Base-by-base conservation (phyloP, 2,797 vertebrate species). In the Schizothorax lantsangensis region DNA sequence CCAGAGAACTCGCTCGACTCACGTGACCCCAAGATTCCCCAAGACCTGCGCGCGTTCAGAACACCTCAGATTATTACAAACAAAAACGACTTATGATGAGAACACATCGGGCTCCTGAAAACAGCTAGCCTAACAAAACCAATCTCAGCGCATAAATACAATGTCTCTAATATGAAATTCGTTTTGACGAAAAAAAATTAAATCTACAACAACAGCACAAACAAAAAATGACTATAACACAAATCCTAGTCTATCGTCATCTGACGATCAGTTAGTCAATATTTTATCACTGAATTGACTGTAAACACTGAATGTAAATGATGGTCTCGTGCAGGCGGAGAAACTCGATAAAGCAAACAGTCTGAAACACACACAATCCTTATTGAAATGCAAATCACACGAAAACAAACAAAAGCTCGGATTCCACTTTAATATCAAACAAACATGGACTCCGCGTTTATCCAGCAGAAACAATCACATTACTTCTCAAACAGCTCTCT, bases 21-120 rank as follows among this genome's bases (percentile, higher is more conserved):
- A 97, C 95, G 49, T 97, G 97, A 74, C 98, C 98, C 98, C 98
- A 99, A 1, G 98, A 98, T 94, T 98, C 98, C 54, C 98, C 98
- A 0, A 99, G 96, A 88, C 98, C 98, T 99, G 93, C 84, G 0
- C 30, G 15, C 38, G 17, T 4, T 54, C 30, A 54, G 26, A 45
- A 79, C 21, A 40, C 54, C 23, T 3, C 36, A 15, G 54, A 0
- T 40, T 26, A 79, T 78, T 15, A 74, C 7, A 17, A 4, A n/a
- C 1, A 26, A 8, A 15, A n/a, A 19, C 17, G 15, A 17, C 12
- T 52, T 52, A 68, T 4, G 30, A 68, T 0, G 8, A 19, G 15
- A 40, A 26, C n/a, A 11, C 21, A 4, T 4, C 11, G 11, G 2
- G n/a, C 1, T 33, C 21, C 17, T 12, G 5, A 54, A 43, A 36